Evolutionary conservation across 1,140 invertebrate species (phyloP).

Genomic region (Hypothenemus hampei): DNA sequence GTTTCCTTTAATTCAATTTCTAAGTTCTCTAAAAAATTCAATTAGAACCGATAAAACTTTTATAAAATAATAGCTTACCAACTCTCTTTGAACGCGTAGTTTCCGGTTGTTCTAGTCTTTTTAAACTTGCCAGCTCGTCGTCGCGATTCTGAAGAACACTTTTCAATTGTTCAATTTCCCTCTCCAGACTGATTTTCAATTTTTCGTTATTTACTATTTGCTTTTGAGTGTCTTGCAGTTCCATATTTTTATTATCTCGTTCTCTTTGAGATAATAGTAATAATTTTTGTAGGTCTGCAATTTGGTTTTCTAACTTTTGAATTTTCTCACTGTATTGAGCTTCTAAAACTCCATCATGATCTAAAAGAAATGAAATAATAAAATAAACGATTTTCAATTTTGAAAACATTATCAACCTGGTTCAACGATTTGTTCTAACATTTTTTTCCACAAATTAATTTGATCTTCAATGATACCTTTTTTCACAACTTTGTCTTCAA

Average conservation of each 20-base stretch:
- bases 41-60: not conserved
- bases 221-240: no score
- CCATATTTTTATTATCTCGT: no score
- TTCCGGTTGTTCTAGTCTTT: not conserved
- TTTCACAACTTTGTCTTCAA: conserved; percentile 11
- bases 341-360: conserved; percentile 22
- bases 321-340: conserved; percentile 23
- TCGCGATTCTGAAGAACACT: not conserved
- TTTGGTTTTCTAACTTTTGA: conserved; percentile 20
- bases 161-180: not conserved
- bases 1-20: no score
- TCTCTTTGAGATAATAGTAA: no score
- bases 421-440: conserved; percentile 15
- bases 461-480: conserved; percentile 27
- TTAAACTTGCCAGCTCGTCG: not conserved
- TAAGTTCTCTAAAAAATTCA: not conserved
- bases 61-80: not conserved
- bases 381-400: not conserved
- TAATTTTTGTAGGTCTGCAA: conserved; percentile 25
- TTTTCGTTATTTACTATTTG: no score
- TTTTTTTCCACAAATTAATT: conserved; percentile 29
- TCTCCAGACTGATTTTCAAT: not conserved
- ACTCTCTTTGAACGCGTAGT: no score
- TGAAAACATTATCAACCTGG: not conserved
- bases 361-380: not conserved